Evolutionary conservation across 37 sponge, comb jelly and placozoan species (phyloP), one percentile per base, ranked within the genome.

Genomic region (Aphrocallistes beatrix): DNA sequence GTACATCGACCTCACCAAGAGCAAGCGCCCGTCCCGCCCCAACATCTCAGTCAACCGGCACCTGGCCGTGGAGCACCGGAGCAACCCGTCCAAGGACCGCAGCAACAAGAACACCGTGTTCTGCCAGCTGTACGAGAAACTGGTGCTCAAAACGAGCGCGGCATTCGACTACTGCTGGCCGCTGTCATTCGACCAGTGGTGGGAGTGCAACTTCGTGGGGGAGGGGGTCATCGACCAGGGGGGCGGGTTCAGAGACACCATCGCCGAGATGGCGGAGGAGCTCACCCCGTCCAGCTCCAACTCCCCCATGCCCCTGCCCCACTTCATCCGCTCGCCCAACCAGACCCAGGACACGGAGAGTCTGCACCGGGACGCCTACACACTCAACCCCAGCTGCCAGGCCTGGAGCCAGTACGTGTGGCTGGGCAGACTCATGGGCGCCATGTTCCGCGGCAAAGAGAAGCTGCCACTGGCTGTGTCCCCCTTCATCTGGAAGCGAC

Each of bases 181-280:
- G 0, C 88, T 91, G 0, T 89, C 86, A 28, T 87, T 83, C 86
- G 81, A 38, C 3, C 96, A 96, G 81, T 96, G 96, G 96, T 96
- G 96, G 96, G 96, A 96, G 87, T 89, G 91, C 51, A 93, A 93
- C 86, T 93, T 96, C 51, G 81, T 51, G 23, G 86, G 86, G 23
- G 96, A 96, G 51, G 94, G 94, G 32, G 90, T 94, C 84, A 93
- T 96, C 36, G 96, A 96, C 48, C 96, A 96, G 84, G 96, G 95
- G 69, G 96, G 96, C 39, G 96, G 92, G 0, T 96, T 96, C 82
- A 81, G 96, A 49, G 96, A 96, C 49, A 82, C 94, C n/a, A 51
- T 96, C 10, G 48, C 91, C 1, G 92, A 96, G 30, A 83, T 96
- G 23, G 91, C 94, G 9, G 96, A 96, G 38, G 96, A 96, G 87